Base-by-base conservation (phyloP, 2,888 invertebrate genomes). In the Metacarcinus magister region DNA sequence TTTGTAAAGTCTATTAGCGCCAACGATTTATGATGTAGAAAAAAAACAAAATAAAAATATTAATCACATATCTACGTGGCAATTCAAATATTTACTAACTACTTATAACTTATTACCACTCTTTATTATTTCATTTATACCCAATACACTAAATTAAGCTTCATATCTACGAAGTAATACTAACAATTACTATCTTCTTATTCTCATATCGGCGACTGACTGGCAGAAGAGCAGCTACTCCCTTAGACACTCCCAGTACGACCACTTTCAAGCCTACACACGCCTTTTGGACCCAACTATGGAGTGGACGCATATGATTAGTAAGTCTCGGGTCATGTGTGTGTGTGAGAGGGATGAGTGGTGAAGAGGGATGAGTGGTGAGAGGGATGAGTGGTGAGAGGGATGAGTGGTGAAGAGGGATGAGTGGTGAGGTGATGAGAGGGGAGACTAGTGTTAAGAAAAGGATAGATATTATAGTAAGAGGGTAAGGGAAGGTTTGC, bases 161-260 rank as follows among this genome's bases (percentile, higher is more conserved):
- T 39, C 39, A 39, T 39, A 39, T 39, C 39, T 39, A 39, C 39
- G 39, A 39, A 2, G 39, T 39, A 39, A 23, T 60, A 23, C 60
- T 60, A 60, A 60, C 16, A 5, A 60, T 28, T 7, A 7, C 28
- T 28, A 3, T 75, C 67, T 75, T 10, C 2, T 32, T 39, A 0
- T 90, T 4, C 44, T 43, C 19, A 8, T 90, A 8, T 8, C n/a
- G 90, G 23, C 46, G 90, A 48, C 23, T 92, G 44, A 7, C 92
- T 7, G n/a, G 19, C 39, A 95, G 95, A 19, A 13, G 48, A 89
- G 32, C 13, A 94, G 67, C 10, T 94, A 94, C 91, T 90, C 90
- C 7, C 95, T 95, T 16, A 89, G 48, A 13, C 95, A 95, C 94
- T 94, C 95, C 8, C 95, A 95, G 94, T 95, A 95, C n/a, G 95